Conservation (phyloP, 2,888 invertebrate genomes). For the Lordiphosa andalusiaca region DNA sequence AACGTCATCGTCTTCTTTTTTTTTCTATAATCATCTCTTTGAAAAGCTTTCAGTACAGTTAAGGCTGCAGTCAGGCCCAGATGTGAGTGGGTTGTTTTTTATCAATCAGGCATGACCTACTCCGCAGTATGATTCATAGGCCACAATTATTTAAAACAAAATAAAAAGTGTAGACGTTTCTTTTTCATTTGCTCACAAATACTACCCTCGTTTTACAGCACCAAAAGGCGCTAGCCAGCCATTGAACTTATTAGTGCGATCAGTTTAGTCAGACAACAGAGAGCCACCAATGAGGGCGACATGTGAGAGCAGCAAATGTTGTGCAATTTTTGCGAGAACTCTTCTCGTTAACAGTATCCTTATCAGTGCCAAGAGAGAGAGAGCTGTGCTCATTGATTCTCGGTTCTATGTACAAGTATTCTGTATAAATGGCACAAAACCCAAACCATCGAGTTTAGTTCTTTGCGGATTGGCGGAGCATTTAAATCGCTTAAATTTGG, state of each 20-base stretch:
- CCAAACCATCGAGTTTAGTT: conserved; percentile 58
- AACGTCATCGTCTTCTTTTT: conserved; percentile 18
- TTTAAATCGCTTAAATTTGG: conserved; percentile 33
- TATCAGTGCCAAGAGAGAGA: conserved; percentile 48
- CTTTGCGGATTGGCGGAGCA: conserved; percentile 55
- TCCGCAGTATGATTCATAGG: too few relatives aligned
- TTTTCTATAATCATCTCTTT: not conserved
- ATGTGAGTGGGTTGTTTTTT: too few relatives aligned
- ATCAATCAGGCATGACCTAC: too few relatives aligned
- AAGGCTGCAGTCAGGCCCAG: too few relatives aligned
- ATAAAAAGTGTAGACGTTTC: too few relatives aligned
- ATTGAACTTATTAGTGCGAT: conserved; percentile 39
- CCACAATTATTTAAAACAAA: too few relatives aligned
- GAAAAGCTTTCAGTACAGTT: too few relatives aligned
- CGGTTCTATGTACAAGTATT: conserved; percentile 9
- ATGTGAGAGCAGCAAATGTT: conserved; percentile 23
- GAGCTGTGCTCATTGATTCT: conserved; percentile 19
- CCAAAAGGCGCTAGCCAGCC: conserved; percentile 27
- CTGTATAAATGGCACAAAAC: conserved; percentile 64
- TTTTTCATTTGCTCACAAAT: too few relatives aligned
- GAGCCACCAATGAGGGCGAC: too few relatives aligned
- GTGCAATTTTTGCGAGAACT: conserved; percentile 35
- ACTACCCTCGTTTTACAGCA: conserved; percentile 15
- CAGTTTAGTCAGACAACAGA: too few relatives aligned
- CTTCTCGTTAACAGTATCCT: conserved; percentile 44